Conservation (phyloP, 2,113 vertebrate species). For the Megaceryle torquata region DNA sequence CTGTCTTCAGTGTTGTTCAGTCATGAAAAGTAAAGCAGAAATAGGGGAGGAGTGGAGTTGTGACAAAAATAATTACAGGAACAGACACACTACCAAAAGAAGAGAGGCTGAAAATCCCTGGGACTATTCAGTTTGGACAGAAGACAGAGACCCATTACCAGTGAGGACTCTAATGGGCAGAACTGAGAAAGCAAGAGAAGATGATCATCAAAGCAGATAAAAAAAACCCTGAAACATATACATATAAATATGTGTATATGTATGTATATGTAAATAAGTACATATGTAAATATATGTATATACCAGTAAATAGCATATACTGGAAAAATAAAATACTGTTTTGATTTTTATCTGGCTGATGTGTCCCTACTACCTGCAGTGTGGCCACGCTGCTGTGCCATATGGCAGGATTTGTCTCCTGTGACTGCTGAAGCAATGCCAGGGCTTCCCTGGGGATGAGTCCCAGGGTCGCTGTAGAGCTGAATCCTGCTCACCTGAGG, state of each 20-base stretch:
- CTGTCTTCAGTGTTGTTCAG: background rate
- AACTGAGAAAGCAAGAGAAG: background rate
- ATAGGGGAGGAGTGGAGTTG: background rate
- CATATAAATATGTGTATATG: background rate
- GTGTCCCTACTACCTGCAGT: background rate
- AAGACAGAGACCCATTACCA: background rate
- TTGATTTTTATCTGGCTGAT: background rate
- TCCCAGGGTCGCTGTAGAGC: background rate
- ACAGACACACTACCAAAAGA: background rate
- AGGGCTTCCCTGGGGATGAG: background rate
- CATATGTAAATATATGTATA: background rate
- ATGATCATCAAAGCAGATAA: background rate
- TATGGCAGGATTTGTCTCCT: background rate
- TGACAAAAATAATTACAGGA: background rate
- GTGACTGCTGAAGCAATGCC: background rate
- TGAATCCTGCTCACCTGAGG: background rate
- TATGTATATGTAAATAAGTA: background rate
- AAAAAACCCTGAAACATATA: background rate
- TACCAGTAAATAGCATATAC: background rate
- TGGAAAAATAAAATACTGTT: background rate
- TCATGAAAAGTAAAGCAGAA: background rate
- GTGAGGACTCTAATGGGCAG: background rate
- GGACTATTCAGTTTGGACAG: background rate
- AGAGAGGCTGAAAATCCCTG: background rate
- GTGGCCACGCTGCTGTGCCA: accelerated